Base-by-base conservation (phyloP, 2,797 vertebrate species). In the Garrulus glandarius region DNA sequence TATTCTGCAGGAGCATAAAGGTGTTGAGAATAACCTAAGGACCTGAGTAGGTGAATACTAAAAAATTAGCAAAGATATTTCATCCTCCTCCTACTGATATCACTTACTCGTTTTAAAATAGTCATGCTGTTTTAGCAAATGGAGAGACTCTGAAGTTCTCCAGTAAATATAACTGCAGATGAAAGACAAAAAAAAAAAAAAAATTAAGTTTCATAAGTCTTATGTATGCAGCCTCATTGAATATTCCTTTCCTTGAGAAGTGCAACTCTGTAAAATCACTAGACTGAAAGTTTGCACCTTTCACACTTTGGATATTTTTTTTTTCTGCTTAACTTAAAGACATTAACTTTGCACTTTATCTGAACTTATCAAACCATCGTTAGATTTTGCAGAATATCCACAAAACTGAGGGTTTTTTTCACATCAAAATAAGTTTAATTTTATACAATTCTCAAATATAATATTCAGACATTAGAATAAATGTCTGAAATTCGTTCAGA, bases 351-450 rank as follows among this genome's bases (percentile, higher is more conserved):
- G 21, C 6, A 53, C 13, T 70, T 77, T 15, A 32, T n/a, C 18
- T 80, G 36, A 84, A 74, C 10, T 57, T 72, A 30, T 1, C 3
- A 4, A 72, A 57, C 0, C 46, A 13, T 6, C 63, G 23, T n/a
- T 67, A 13, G 5, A 34, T 47, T 63, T 55, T 89, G 29, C 18
- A 81, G 41, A 59, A 78, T 60, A 59, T 15, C 23, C 17, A 36
- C 8, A 83, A 65, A 75, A 49, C 1, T 43, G 4, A 24, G 19
- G 6, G 11, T 0, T 0, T 13, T 71, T 68, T 75, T 72, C 9
- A 29, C 59, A 32, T 37, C 2, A 15, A 63, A 89, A 68, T 29
- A 89, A n/a, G 5, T 41, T 63, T 22, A 21, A 67, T 24, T 65
- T 85, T 8, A 13, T 55, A 43, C 2, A 0, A 21, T 69, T 74